These are phyloP conservation scores for Alethe castanea DNA, from an alignment of 2,113 vertebrate genomes.

Conservation along the genomic window DNA sequence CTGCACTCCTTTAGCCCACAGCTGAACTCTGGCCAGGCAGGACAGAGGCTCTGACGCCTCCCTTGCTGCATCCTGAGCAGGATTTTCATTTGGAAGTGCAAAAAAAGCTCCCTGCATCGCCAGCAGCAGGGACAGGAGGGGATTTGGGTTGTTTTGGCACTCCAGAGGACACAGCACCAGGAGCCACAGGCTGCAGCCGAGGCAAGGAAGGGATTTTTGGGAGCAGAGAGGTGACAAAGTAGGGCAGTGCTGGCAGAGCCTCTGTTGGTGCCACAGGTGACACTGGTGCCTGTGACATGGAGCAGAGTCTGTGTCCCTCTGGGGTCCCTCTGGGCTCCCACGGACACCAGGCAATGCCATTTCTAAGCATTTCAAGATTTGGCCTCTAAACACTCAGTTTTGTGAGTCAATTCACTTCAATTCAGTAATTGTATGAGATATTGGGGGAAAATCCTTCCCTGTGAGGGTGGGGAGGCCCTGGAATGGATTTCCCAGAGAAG, in stretches of 20 bases:
- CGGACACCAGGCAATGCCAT: neutral
- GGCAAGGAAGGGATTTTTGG: neutral
- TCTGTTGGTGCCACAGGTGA: neutral
- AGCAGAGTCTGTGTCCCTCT: neutral
- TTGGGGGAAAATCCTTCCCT: neutral
- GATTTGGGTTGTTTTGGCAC: neutral
- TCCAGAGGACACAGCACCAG: neutral
- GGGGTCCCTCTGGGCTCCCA: neutral
- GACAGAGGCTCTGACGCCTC: neutral
- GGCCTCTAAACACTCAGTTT: rapidly evolving
- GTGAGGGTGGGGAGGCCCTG: neutral
- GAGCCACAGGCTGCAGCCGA: neutral
- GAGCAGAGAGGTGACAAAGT: neutral
- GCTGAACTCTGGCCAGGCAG: neutral
- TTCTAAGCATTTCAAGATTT: neutral
- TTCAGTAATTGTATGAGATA: neutral
- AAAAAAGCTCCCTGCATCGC: neutral
- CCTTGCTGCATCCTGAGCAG: neutral
- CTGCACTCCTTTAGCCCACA: neutral
- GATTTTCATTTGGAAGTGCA: neutral
- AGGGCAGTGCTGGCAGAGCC: neutral
- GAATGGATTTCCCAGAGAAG: too few relatives aligned
- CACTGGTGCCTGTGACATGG: neutral
- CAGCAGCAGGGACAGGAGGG: neutral
- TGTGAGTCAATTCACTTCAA: neutral